Percentiles rank a stretch among this genome's conserved stretches.
phyloP scores from a whole-genome alignment of 2,888 invertebrate species.

The Halocaridina rubra region DNA sequence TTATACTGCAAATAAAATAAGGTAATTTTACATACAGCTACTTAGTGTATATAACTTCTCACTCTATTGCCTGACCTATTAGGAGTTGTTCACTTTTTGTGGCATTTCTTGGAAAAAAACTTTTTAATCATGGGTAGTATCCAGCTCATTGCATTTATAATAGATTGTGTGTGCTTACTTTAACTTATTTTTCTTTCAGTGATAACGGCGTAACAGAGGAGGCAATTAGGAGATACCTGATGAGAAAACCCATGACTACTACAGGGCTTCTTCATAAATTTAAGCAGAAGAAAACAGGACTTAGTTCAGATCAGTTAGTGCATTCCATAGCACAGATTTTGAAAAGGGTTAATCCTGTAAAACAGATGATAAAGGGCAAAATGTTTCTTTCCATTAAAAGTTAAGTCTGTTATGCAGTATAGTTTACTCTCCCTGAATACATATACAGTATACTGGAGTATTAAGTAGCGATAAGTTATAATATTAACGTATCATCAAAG shows the following conservation, averaged over 20 bases:
- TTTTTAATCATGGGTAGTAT: neutral
- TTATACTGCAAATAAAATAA: no score
- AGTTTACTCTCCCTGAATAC: no score
- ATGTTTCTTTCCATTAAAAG: slow-evolving; percentile 90
- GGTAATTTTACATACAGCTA: no score
- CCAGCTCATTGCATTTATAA: no score
- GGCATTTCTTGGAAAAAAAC: no score
- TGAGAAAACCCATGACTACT: slow-evolving; percentile 97
- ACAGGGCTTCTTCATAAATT: slow-evolving; percentile 95
- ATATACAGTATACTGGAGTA: no score
- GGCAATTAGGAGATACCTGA: slow-evolving; percentile 91
- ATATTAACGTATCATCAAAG: no score
- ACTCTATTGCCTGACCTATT: no score
- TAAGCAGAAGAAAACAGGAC: slow-evolving; percentile 91
- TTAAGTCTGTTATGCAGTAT: neutral
- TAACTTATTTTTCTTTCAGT: slow-evolving; percentile 20
- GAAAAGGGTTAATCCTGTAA: slow-evolving; percentile 93
- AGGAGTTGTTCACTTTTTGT: no score
- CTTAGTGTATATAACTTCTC: no score
- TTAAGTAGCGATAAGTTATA: no score
- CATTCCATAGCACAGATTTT: slow-evolving; percentile 94
- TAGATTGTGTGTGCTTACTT: no score
- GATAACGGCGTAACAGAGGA: slow-evolving; percentile 76
- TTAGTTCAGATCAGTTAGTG: slow-evolving; percentile 90
- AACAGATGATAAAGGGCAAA: slow-evolving; percentile 90